Evolutionary conservation across 2,113 vertebrate species (phyloP), one percentile per base, ranked within the genome.

Genomic region (Ctenodactylus gundi): DNA sequence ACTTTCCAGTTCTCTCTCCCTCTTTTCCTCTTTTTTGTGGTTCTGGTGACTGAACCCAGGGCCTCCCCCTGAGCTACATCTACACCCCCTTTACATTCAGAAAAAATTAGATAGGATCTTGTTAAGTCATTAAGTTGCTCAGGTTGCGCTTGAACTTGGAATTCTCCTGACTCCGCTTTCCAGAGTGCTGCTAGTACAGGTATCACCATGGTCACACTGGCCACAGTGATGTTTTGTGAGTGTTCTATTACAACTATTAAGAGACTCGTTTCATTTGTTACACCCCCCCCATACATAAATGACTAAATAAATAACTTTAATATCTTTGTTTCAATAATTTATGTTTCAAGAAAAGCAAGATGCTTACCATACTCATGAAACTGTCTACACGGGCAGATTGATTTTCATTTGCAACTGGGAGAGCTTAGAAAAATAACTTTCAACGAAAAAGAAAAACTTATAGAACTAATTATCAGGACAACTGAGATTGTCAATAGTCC

Each of bases 351-450:
- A 29, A 55, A 78, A 92, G 49, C n/a, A 88, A 93, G 60, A 88
- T 83, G 36, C 23, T 84, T 46, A 27, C 6, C 62, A 39, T 78
- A 39, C 2, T 92, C 34, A 70, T 75, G 13, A 72, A 68, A 67
- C 39, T 92, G 31, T n/a, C 77, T 76, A 60, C 81, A 87, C 60
- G 84, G 29, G 65, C 73, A 93, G 36, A 49, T 81, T 88, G 9
- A 53, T 62, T 95, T 78, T 88, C 73, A 94, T 88, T 90, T 29
- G 72, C 84, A 91, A 85, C 13, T 88, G 31, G 80, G 94, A 91
- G 55, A 72, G 15, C 58, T 87, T 92, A 76, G 81, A 89, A 90
- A 93, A 83, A 89, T 67, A 83, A 13, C 29, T 87, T 67, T 82
- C 55, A 88, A 31, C 73, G 64, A 90, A 91, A 94, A 88, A 93